These are phyloP conservation scores for Ophonus ardosiacus DNA, from an alignment of 2,888 invertebrate species.

Conservation along the genomic window DNA sequence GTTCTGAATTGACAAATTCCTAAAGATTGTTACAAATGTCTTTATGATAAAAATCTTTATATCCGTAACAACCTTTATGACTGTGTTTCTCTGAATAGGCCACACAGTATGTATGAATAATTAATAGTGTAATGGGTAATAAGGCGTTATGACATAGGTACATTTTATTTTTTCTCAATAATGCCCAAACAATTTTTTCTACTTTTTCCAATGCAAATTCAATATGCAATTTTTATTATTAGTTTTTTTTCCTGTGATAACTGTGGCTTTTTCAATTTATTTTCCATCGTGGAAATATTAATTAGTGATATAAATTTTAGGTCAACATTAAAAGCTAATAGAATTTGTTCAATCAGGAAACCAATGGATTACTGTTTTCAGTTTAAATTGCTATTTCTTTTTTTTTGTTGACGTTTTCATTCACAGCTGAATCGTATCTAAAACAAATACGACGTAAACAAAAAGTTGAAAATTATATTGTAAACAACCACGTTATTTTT, in stretches of 20 bases:
- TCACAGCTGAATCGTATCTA: neutral
- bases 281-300: neutral
- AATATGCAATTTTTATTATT: neutral
- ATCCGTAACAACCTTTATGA: no score
- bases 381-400: neutral
- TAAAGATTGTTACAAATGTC: no score
- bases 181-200: no score
- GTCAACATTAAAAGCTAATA: neutral
- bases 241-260: neutral
- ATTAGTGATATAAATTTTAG: neutral
- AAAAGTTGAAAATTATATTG: neutral
- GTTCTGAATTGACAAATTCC: no score
- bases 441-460: neutral
- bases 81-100: no score
- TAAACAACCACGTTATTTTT: neutral
- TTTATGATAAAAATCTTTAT: no score
- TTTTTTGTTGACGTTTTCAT: neutral
- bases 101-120: no score
- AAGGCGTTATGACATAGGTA: no score
- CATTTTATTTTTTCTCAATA: no score
- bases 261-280: neutral
- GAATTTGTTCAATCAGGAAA: neutral
- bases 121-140: no score
- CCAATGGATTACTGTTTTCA: neutral
- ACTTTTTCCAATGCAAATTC: no score